Base-by-base conservation (phyloP, 2,888 invertebrate genomes). In the Drosophila trichaetosa region DNA sequence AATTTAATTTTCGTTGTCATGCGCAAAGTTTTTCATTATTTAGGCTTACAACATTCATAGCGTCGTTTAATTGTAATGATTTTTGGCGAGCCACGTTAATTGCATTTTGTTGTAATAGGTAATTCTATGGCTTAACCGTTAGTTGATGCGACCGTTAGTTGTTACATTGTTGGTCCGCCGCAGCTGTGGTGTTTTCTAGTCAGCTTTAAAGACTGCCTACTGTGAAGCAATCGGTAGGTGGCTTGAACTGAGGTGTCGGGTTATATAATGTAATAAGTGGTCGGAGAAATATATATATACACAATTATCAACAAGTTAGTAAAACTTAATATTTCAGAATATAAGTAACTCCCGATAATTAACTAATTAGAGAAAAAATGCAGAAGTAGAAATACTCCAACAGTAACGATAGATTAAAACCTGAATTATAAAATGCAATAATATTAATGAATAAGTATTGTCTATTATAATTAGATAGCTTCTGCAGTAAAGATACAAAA, bases 1-100 rank as follows among this genome's bases (percentile, higher is more conserved):
- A 89, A 87, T 87, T 90, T 78, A 82, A 82, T 78, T 89, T 80
- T 62, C 70, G 78, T 83, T 90, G 87, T 83, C 87, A 80, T 68
- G 77, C 69, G 61, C 66, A 67, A 61, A 46, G 60, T 63, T 82
- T 73, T 72, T 60, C 53, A 49, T 52, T 67, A 64, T 82, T 69
- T 54, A 56, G 67, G 79, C 76, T 61, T 66, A 42, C 69, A 70
- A 48, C 57, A 62, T 68, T 53, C 27, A 58, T 54, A 73, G 68
- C 61, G 49, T 54, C 69, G 59, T 73, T 84, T 77, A 81, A 83
- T 81, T 80, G 80, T 62, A 40, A 29, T 56, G 57, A 70, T 69
- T 69, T 81, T 79, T 36, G 34, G 51, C 46, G 49, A 57, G 18
- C 24, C 34, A 38, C 29, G 56, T 61, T 89, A 84, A 89, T 89